phyloP scores from a whole-genome alignment of 2,797 vertebrate species.

The Cyclopterus lumpus region DNA sequence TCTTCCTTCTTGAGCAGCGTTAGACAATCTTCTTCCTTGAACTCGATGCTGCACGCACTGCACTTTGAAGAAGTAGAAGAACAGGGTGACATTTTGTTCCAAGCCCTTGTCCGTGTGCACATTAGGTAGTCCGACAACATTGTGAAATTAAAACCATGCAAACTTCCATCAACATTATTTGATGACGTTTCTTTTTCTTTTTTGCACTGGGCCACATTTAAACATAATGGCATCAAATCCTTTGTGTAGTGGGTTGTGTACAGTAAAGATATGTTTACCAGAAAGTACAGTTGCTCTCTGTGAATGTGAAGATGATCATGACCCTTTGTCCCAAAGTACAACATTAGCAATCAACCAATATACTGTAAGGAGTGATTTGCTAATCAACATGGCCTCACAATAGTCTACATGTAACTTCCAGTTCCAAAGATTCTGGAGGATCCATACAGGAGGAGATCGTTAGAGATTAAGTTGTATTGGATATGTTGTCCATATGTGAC shows the following conservation, averaged over 20 bases:
- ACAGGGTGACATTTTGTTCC: neutral
- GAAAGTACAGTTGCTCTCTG: neutral
- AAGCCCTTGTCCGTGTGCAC: neutral
- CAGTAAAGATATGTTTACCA: neutral
- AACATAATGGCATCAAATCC: neutral
- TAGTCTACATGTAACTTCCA: neutral
- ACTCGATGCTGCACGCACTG: constrained; percentile 22
- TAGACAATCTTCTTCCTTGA: constrained; percentile 30
- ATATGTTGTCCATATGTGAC: neutral
- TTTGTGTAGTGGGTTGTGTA: neutral
- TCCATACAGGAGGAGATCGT: neutral
- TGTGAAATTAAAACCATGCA: constrained; percentile 10
- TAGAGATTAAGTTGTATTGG: neutral
- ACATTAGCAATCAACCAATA: neutral
- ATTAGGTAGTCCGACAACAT: neutral
- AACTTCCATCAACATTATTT: neutral
- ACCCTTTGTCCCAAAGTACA: neutral
- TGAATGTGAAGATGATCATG: neutral
- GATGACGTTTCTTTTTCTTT: neutral
- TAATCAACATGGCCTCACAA: neutral
- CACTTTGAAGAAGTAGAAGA: constrained; percentile 24
- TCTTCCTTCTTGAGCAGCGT: constrained; percentile 43
- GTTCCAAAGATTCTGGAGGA: no score
- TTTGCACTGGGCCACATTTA: neutral
- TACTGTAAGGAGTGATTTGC: neutral